Base-by-base conservation (phyloP, 2,888 invertebrate species). In the Aphelenchoides bicaudatus region DNA sequence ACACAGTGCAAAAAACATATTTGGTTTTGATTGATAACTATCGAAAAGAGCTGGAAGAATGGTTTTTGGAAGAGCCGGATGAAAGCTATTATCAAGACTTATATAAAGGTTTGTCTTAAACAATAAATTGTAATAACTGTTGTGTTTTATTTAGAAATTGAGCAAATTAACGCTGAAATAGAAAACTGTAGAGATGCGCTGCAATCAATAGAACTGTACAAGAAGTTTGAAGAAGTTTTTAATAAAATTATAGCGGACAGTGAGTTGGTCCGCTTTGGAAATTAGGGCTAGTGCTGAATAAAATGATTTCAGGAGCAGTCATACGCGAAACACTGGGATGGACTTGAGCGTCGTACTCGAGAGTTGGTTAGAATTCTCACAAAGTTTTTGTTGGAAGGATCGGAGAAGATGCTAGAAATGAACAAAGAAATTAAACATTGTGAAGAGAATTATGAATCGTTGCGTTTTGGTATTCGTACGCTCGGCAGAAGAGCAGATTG, bases 401-500 rank as follows among this genome's bases (percentile, higher is more conserved):
- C 23, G 16, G 1, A 16, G 8, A 21, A 39, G 39, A 34, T 51
- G 16, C 21, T n/a, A 21, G 37, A 51, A 51, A 50, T 31, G 37
- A 16, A 51, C 52, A 4, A 51, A 34, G 37, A 2, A 21, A 43
- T 43, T 19, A 19, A n/a, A 8, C 6, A 21, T 10, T 43, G 43
- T n/a, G 43, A 43, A 43, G 43, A 43, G 4, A 37, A 51, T 3
- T 51, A 51, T 39, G 43, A 43, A 43, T 43, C 43, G 10, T n/a
- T 43, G 43, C 31, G 52, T 21, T 51, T 34, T 39, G 31, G 31
- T 6, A 51, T 51, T n/a, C 37, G 52, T 51, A 2, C 19, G 34
- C 2, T 27, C 37, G 19, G 52, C 52, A 2, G 52, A 51, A 29
- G 25, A 21, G 37, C 25, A 51, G 25, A 51, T 37, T 1, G 52